Evolutionary conservation across 2,113 vertebrate species (phyloP).

Genomic region (Typhlomys cinereus): DNA sequence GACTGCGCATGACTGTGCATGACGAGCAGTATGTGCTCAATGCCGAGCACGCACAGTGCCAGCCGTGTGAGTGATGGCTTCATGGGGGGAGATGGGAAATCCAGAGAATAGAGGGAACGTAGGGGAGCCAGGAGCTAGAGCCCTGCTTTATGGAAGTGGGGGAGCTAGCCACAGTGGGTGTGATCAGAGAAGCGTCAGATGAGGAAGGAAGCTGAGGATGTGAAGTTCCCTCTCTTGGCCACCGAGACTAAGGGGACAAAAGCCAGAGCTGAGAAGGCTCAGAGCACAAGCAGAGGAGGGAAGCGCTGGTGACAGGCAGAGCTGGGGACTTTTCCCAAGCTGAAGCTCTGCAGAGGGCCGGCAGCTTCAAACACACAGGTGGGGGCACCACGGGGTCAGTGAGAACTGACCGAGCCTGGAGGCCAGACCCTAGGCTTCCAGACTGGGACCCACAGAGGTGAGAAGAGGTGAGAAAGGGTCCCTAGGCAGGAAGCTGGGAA

Average conservation of each 20-base stretch:
- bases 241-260: neutral
- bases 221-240: neutral
- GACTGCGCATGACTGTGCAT: no score
- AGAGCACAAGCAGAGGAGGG: neutral
- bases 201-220: neutral
- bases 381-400: neutral
- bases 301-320: fast-evolving
- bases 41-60: neutral
- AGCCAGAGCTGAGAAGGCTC: neutral
- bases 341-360: neutral
- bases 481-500: neutral
- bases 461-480: neutral
- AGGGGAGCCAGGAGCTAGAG: neutral
- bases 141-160: neutral
- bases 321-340: neutral
- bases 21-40: fast-evolving
- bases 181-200: neutral
- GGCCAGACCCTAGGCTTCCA: neutral
- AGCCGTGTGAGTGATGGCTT: neutral
- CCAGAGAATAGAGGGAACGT: neutral
- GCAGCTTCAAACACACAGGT: neutral
- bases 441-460: neutral
- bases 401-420: neutral
- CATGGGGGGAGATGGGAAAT: neutral
- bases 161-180: neutral